Conservation (phyloP, 2,888 invertebrate genomes). For the Myopa testacea region DNA sequence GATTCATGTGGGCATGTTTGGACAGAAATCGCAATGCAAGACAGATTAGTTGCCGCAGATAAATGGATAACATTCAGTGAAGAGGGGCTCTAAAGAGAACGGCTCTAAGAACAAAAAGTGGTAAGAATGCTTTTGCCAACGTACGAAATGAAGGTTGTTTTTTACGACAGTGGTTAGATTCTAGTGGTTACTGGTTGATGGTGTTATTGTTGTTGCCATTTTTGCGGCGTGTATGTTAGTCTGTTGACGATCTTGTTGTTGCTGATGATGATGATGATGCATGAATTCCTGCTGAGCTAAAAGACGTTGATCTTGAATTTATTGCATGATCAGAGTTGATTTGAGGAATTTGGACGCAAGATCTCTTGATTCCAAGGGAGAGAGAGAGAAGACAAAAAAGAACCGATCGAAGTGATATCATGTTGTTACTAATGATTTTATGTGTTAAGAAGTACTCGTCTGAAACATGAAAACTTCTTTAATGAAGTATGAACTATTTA, state of each 20-base stretch:
- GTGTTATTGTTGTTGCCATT: constrained; percentile 9
- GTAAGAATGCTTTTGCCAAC: neutral
- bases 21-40: neutral
- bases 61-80: neutral
- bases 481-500: too few species aligned
- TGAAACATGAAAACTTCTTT: too few species aligned
- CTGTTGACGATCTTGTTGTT: constrained; percentile 5
- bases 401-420: neutral
- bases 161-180: constrained; percentile 4
- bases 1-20: neutral
- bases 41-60: constrained; percentile 13
- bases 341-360: constrained; percentile 22
- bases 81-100: neutral
- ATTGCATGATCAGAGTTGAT: constrained; percentile 20
- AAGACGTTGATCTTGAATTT: constrained; percentile 31
- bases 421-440: constrained; percentile 8
- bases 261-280: constrained; percentile 3
- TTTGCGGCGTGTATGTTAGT: neutral
- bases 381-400: neutral
- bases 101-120: neutral
- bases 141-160: constrained; percentile 11
- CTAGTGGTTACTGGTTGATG: neutral
- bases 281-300: neutral
- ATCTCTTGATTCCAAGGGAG: neutral
- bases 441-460: too few species aligned